phyloP scores from a whole-genome alignment of 2,113 vertebrate species.

The human (Homo sapiens) region GRCh38 chr1:176455001-176455500 shows the following conservation, averaged over 20 bases:
- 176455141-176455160: background rate
- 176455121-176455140: background rate
- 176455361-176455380: conserved; percentile 11
- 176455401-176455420: background rate
- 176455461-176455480: background rate
- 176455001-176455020: background rate
- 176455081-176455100: background rate
- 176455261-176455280: background rate
- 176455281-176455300: background rate
- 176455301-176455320: background rate
- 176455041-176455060: background rate
- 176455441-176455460: background rate
- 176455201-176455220: background rate
- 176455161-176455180: background rate
- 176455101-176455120: background rate
- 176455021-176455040: background rate
- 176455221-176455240: background rate
- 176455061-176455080: background rate
- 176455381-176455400: background rate
- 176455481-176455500: background rate
- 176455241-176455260: background rate
- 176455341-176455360: background rate
- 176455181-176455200: background rate
- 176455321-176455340: background rate
- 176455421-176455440: conserved; percentile 5